Percentiles rank a stretch among this genome's conserved stretches.
phyloP scores from a whole-genome alignment of 2,888 invertebrate species.

The Acleris sparsana region DNA sequence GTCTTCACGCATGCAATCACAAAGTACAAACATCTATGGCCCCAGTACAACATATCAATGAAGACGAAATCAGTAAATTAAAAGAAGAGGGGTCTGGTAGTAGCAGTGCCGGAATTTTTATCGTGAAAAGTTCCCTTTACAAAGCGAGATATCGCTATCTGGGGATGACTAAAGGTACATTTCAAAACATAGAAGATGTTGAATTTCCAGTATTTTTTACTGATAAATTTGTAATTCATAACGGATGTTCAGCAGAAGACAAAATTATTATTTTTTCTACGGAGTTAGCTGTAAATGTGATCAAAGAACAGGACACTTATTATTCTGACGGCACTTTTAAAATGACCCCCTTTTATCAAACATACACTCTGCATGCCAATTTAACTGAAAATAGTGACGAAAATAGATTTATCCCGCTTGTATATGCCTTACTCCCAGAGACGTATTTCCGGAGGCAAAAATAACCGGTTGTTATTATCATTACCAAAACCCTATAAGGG shows the following conservation, averaged over 20 bases:
- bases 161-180: conserved; percentile 20
- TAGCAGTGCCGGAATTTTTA: conserved; percentile 10
- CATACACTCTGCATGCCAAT: conserved; percentile 8
- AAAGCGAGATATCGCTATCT: conserved; percentile 20
- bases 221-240: conserved; percentile 12
- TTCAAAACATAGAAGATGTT: conserved; percentile 7
- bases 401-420: conserved; percentile 2
- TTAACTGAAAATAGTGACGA: conserved; percentile 12
- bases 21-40: conserved; percentile 1
- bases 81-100: background rate
- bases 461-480: conserved; percentile 7
- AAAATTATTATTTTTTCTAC: conserved; percentile 12
- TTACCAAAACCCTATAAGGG: conserved; percentile 9
- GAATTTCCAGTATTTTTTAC: conserved; percentile 2
- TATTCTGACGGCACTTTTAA: background rate
- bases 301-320: conserved; percentile 1
- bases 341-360: conserved; percentile 6
- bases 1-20: conserved; percentile 1
- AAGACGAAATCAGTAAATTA: background rate
- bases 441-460: conserved; percentile 9
- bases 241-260: conserved; percentile 17
- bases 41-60: background rate
- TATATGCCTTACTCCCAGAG: background rate
- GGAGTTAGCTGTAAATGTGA: background rate
- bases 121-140: conserved; percentile 20